These are phyloP conservation scores for Limosa lapponica DNA, from an alignment of 2,797 vertebrate genomes.

Conservation along the genomic window DNA sequence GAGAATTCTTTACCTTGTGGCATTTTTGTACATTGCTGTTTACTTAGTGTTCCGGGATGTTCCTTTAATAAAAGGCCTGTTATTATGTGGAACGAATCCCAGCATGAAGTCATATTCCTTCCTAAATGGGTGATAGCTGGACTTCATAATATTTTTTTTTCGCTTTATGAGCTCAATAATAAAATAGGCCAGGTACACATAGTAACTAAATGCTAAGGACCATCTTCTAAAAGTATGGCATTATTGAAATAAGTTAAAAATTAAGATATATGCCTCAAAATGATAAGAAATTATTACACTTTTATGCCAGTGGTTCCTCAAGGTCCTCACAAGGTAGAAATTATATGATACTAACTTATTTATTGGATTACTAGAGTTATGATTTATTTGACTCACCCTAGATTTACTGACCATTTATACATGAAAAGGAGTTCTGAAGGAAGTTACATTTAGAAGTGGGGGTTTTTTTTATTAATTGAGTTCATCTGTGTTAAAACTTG, in stretches of 20 bases:
- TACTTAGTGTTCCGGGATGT: constrained; percentile 49
- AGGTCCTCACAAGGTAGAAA: background rate
- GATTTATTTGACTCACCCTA: background rate
- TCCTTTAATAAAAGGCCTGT: constrained; percentile 64
- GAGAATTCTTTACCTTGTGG: constrained; percentile 72
- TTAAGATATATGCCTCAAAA: background rate
- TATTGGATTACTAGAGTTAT: background rate
- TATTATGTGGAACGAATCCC: constrained; percentile 45
- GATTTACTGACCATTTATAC: background rate
- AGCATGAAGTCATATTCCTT: constrained; percentile 17
- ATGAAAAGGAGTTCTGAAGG: background rate
- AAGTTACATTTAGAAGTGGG: background rate
- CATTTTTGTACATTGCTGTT: constrained; percentile 57
- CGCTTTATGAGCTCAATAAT: background rate
- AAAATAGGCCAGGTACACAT: background rate
- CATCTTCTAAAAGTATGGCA: background rate
- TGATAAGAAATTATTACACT: background rate
- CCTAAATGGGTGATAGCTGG: background rate
- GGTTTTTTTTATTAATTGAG: background rate
- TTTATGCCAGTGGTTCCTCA: background rate
- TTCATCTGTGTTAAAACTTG: background rate
- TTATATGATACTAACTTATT: background rate
- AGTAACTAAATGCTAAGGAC: background rate
- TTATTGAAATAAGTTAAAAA: background rate
- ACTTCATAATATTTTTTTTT: background rate